Evolutionary conservation across 2,888 invertebrate species (phyloP).

Genomic region (Rhamphomyia laevipes): DNA sequence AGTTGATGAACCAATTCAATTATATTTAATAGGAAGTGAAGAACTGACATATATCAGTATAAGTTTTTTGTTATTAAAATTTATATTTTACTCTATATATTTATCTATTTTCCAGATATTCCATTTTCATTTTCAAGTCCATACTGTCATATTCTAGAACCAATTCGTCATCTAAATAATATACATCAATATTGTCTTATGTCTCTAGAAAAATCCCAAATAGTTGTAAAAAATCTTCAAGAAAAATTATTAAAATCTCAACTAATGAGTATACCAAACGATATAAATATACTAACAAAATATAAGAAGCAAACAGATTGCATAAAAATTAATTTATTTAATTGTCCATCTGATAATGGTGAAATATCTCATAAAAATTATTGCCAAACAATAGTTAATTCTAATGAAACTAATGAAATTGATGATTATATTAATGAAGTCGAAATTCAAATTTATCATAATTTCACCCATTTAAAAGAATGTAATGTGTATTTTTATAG

Average conservation of each 20-base stretch:
- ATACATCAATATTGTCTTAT: constrained; percentile 15
- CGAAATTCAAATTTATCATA: constrained; percentile 19
- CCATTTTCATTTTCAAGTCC: constrained; percentile 24
- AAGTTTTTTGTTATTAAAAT: not conserved
- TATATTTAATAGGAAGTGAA: not conserved
- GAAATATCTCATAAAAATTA: too few relatives aligned
- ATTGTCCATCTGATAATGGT: too few relatives aligned
- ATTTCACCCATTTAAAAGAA: constrained; percentile 18
- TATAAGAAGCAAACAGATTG: not conserved
- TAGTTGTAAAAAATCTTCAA: constrained; percentile 7
- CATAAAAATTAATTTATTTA: not conserved
- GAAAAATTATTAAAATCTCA: constrained; percentile 6
- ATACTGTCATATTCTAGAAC: constrained; percentile 23
- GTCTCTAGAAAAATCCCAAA: constrained; percentile 16
- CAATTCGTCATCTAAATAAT: constrained; percentile 24
- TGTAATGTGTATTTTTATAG: constrained; percentile 13
- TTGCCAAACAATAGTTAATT: not conserved
- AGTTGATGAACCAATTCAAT: not conserved
- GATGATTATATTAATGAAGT: constrained; percentile 14
- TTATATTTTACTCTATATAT: not conserved
- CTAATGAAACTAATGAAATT: not conserved
- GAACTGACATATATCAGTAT: not conserved
- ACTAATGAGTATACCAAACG: too few relatives aligned
- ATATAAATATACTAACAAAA: too few relatives aligned
- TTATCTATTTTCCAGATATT: constrained; percentile 18